phyloP scores from a whole-genome alignment of 2,888 invertebrate genomes.

The Tryphoninae sp. region DNA sequence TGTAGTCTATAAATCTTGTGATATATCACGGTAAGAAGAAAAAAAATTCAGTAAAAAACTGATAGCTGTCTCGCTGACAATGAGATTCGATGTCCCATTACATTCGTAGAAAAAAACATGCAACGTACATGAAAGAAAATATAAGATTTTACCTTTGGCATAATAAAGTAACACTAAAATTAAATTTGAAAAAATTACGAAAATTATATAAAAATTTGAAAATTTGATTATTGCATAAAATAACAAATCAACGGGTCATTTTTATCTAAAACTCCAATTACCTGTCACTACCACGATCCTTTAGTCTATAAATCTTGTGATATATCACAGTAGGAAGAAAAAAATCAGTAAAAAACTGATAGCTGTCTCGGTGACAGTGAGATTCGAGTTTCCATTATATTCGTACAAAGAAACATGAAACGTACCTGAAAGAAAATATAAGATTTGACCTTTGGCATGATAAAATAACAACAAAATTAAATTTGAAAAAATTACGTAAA shows the following conservation, averaged over 20 bases:
- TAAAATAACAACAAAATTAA: background rate
- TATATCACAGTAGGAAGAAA: background rate
- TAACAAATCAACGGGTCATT: background rate
- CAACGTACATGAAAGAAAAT: background rate
- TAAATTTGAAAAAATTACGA: too few species aligned
- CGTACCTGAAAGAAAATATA: background rate
- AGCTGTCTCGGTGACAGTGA: conserved; percentile 8
- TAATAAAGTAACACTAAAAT: too few species aligned
- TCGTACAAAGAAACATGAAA: background rate
- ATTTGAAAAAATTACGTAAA: background rate
- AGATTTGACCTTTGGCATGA: background rate
- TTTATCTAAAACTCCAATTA: too few species aligned
- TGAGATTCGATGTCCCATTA: conserved; percentile 22
- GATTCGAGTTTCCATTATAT: conserved; percentile 32
- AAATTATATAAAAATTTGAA: background rate
- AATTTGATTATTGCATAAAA: background rate
- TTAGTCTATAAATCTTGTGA: background rate
- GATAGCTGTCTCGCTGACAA: conserved; percentile 16
- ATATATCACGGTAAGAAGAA: conserved; percentile 2
- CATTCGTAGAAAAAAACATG: conserved; percentile 29
- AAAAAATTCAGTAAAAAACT: background rate
- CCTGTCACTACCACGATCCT: too few species aligned
- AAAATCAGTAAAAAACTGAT: background rate
- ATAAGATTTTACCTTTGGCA: too few species aligned
- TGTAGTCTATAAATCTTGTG: background rate